Percentiles rank a stretch among this genome's conserved stretches.
These are phyloP conservation scores for Emys orbicularis DNA, from an alignment of 2,797 vertebrate species.

Conservation along the genomic window DNA sequence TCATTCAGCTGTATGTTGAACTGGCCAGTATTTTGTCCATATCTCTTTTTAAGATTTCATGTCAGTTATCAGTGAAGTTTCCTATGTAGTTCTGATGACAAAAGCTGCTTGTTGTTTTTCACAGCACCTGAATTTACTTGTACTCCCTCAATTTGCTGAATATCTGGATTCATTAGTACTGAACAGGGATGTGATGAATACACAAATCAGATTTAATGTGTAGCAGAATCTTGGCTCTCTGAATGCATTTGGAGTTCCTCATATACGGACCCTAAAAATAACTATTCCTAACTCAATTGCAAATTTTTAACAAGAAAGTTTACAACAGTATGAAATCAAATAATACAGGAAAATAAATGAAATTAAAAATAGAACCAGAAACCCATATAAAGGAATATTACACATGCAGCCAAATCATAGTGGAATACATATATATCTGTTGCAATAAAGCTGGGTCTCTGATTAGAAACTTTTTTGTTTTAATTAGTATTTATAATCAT, in stretches of 20 bases:
- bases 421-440: constrained; percentile 15
- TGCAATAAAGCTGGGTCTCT: constrained; percentile 6
- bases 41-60: not conserved
- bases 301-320: not conserved
- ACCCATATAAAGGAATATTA: not conserved
- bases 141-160: not conserved
- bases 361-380: not conserved
- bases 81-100: not conserved
- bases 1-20: not conserved
- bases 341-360: not conserved
- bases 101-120: not conserved
- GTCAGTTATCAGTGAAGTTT: not conserved
- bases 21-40: not conserved
- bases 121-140: not conserved
- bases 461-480: not conserved
- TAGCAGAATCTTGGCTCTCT: not conserved
- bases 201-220: not conserved
- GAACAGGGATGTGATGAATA: not conserved
- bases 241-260: not conserved
- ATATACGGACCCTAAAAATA: fast-evolving
- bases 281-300: not conserved
- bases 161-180: not conserved
- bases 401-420: not conserved
- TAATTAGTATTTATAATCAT: constrained; percentile 10
- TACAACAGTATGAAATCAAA: not conserved